phyloP scores from a whole-genome alignment of 2,797 vertebrate genomes.

The Falco cherrug region DNA sequence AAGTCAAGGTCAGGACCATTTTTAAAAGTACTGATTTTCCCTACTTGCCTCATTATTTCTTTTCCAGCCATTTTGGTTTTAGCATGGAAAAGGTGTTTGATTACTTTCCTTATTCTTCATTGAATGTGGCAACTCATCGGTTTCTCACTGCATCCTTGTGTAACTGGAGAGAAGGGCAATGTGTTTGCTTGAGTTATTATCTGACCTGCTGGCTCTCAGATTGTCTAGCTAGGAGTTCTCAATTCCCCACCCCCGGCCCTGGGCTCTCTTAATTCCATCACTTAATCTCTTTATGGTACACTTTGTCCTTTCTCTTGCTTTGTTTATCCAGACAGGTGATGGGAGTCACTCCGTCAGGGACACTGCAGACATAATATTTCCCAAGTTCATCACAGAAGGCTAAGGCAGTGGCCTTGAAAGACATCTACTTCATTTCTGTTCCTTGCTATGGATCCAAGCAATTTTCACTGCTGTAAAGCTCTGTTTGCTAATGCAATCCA shows the following conservation, averaged over 20 bases:
- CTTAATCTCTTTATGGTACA: background rate
- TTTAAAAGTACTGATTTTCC: background rate
- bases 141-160: background rate
- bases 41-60: background rate
- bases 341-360: background rate
- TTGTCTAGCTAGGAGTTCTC: background rate
- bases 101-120: background rate
- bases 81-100: background rate
- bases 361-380: background rate
- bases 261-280: background rate
- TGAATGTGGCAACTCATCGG: background rate
- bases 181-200: background rate
- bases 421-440: background rate
- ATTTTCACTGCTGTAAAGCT: background rate
- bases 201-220: background rate
- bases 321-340: background rate
- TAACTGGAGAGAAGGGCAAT: background rate
- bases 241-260: too few species aligned
- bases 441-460: background rate
- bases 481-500: slow-evolving; percentile 34
- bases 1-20: background rate
- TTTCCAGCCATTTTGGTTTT: background rate
- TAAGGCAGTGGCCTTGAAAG: background rate
- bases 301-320: background rate
- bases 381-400: background rate